Percentiles rank a stretch among this genome's conserved stretches.
phyloP scores from a whole-genome alignment of 2,888 invertebrate species.

The Platycheirus albimanus region DNA sequence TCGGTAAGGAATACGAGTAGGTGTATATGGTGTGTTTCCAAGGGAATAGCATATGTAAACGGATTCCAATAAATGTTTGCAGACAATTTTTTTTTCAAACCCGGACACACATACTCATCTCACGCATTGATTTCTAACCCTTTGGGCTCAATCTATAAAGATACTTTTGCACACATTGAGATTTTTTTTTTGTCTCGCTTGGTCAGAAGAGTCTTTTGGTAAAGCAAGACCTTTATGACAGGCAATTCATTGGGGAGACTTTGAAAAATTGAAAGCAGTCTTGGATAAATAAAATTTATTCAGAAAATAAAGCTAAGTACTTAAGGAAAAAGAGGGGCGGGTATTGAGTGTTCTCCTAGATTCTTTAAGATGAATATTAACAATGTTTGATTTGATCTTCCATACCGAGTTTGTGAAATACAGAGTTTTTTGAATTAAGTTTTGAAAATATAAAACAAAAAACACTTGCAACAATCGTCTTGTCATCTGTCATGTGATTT shows the following conservation, averaged over 20 bases:
- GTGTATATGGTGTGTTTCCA: conserved; percentile 20
- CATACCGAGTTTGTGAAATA: no score
- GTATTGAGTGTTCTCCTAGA: no score
- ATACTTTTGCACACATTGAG: not conserved
- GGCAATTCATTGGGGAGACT: conserved; percentile 48
- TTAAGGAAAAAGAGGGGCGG: no score
- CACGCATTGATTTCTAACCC: conserved; percentile 69
- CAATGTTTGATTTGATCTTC: no score
- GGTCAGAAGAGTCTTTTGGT: conserved; percentile 36
- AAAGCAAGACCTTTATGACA: conserved; percentile 45
- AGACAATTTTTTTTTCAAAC: conserved; percentile 54
- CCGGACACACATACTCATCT: conserved; percentile 42
- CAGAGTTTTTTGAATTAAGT: no score
- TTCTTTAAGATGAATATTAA: no score
- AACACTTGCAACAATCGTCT: no score
- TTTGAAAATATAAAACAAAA: no score
- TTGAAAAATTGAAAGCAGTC: conserved; percentile 50
- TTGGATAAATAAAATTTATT: conserved; percentile 32
- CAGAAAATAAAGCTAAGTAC: no score
- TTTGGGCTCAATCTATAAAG: conserved; percentile 40
- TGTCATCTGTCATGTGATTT: no score
- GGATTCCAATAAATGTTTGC: conserved; percentile 72
- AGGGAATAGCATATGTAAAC: conserved; percentile 59
- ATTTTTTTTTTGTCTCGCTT: conserved; percentile 36
- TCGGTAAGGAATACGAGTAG: not conserved